Percentiles rank a stretch among this genome's conserved stretches.
Conservation (phyloP, 2,888 invertebrate genomes). For the Phragmatobia fuliginosa region DNA sequence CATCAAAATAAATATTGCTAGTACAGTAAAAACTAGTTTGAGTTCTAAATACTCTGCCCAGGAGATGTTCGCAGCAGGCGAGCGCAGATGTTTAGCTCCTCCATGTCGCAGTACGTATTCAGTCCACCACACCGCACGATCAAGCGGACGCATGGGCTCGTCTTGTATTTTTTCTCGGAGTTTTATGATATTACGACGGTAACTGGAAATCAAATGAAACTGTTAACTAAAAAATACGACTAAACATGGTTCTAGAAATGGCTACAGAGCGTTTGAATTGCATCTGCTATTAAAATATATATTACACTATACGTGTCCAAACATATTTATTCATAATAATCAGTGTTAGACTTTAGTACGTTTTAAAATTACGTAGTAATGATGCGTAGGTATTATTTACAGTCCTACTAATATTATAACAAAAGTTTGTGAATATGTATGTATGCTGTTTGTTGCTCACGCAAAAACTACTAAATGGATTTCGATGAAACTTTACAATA, state of each 20-base stretch:
- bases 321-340: too few relatives aligned
- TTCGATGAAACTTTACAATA: too few relatives aligned
- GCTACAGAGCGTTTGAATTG: not conserved
- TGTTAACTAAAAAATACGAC: not conserved
- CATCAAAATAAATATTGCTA: conserved; percentile 1
- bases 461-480: too few relatives aligned
- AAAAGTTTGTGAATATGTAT: too few relatives aligned
- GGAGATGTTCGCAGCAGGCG: conserved; percentile 62
- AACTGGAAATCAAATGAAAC: not conserved
- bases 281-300: not conserved
- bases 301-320: not conserved
- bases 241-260: not conserved
- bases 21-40: conserved; percentile 23
- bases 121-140: conserved; percentile 56
- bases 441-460: too few relatives aligned
- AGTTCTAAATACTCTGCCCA: conserved; percentile 58
- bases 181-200: not conserved
- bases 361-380: too few relatives aligned
- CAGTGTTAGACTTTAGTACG: too few relatives aligned
- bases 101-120: conserved; percentile 75
- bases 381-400: too few relatives aligned
- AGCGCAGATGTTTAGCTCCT: conserved; percentile 69
- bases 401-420: too few relatives aligned
- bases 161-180: conserved; percentile 20
- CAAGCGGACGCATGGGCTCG: conserved; percentile 17